Evolutionary conservation across 2,113 vertebrate species (phyloP), one percentile per base, ranked within the genome.

Genomic region (Dicrurus megarhynchus): DNA sequence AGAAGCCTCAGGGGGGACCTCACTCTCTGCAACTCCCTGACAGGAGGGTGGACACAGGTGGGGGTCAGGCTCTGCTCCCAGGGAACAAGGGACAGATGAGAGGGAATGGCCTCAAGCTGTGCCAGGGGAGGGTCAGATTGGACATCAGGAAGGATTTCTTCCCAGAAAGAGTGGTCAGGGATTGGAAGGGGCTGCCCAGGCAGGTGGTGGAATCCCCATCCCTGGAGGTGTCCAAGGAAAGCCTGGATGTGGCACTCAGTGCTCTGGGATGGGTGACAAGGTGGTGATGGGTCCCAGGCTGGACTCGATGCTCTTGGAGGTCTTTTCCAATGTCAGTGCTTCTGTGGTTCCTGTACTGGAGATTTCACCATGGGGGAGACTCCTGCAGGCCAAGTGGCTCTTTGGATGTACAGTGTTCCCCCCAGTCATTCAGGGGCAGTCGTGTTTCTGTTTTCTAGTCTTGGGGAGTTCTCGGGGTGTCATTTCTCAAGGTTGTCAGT

Each of bases 21-120:
- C 3, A 4, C 15, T 27, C 20, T 42, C 41, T 47, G 7, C 56
- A 76, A 1, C 26, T 63, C 49, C 41, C 35, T 84, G 71, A 9
- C 41, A 56, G 41, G 63, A 69, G 47, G 3, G 16, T 30, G 67
- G 32, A 2, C 32, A 30, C 16, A 10, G 44, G 10, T 11, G 28
- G 18, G 20, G 32, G 3, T 44, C 1, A 0, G 53, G 16, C 46
- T 74, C 52, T 83, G 16, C 47, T 68, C 39, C 28, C 53, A 39
- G 24, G 14, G 20, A 35, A 23, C 11, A 35, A 30, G 41, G 35
- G 18, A 23, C 47, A 49, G 30, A 19, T 6, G 9, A 49, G 56
- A 55, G 35, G 22, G 9, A 77, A 42, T 0, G 0, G 47, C 46
- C 14, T 76, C 47, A 27, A 4, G 30, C 4, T 35, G n/a, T n/a